Evolutionary conservation across 1,140 invertebrate species (phyloP), one percentile per base, ranked within the genome.

Genomic region (Holotrichia oblita): DNA sequence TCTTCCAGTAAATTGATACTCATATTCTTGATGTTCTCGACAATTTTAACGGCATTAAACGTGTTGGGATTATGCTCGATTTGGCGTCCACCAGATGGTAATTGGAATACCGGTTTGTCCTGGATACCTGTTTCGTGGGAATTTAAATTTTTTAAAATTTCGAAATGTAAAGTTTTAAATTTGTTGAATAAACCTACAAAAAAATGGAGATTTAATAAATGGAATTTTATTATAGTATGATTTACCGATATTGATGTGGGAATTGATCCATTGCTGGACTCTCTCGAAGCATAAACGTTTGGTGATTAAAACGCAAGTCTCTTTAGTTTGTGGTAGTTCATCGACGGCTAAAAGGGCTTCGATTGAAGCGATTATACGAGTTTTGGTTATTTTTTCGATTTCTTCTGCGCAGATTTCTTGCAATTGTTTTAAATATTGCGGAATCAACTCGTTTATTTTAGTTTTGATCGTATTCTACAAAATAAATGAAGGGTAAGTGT

Each of bases 251-350:
- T 55, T 85, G 1, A 86, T 79, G 76, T 86, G 85, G 42, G 81
- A 79, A 9, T 79, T 78, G 14, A 84, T 76, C 86, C 86, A 87
- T 73, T 86, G 82, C 42, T 79, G 77, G 0, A 87, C 81, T 59
- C 84, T 74, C 41, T 86, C 84, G 2, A 59, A 44, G 55, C 82
- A 86, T 76, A 83, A 82, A 72, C 82, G 81, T 10, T 76, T 79
- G 2, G 84, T 72, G 41, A 85, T 83, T 12, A 48, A 27, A 24
- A 83, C 40, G 77, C 85, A 86, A 14, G 82, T 77, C 7, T 81
- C 55, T 76, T 81, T 79, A 6, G 80, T 83, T 79, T 82, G 80
- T n/a, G 41, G 64, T 17, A 85, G 73, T 27, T 81, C 73, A 34
- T 84, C 83, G 3, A 86, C 22, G 3, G 84, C 76, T 2, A 84